Evolutionary conservation across 2,888 invertebrate genomes (phyloP).

Genomic region (Andrena praecox): DNA sequence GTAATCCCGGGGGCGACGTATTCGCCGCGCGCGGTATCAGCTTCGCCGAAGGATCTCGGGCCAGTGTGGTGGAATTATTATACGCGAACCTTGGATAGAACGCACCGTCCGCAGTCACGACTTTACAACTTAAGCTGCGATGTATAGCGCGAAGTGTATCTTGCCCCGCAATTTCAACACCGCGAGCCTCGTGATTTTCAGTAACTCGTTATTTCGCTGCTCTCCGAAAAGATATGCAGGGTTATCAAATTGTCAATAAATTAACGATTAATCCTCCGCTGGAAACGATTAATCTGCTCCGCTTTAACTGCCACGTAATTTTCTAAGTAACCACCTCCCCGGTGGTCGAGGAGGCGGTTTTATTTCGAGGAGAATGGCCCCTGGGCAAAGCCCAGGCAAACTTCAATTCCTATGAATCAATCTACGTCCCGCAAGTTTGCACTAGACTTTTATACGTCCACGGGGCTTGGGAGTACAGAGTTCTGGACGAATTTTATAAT

Average conservation of each 20-base stretch:
- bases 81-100: neutral
- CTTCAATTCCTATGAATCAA: slow-evolving; percentile 23
- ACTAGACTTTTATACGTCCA: neutral
- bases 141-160: neutral
- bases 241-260: no score
- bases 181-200: no score
- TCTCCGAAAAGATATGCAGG: no score
- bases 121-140: slow-evolving; percentile 19
- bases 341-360: neutral
- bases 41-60: neutral
- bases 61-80: slow-evolving; percentile 24
- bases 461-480: neutral
- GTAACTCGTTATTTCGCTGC: no score
- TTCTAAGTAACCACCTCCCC: neutral
- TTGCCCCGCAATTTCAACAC: neutral
- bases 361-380: neutral
- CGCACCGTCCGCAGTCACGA: slow-evolving; percentile 28
- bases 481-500: neutral
- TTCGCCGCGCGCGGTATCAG: neutral
- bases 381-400: neutral
- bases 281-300: neutral
- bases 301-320: neutral
- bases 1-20: slow-evolving; percentile 2
- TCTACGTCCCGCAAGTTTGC: slow-evolving; percentile 6
- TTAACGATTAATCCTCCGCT: no score